Conservation (phyloP, 2,113 vertebrate genomes). For the Phoenicopterus ruber region DNA sequence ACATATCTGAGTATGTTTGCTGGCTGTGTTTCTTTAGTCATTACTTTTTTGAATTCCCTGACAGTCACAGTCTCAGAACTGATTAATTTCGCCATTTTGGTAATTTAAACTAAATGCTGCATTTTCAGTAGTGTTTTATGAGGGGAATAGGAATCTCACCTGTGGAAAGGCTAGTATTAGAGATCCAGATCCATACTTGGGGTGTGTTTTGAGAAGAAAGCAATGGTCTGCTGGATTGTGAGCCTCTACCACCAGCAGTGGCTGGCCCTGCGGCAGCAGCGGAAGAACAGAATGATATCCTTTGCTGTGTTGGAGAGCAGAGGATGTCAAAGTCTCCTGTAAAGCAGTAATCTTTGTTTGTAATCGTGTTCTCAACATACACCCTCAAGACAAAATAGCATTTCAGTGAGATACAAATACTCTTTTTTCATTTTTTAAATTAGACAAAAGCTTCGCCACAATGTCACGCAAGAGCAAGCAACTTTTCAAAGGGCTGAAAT, state of each 20-base stretch:
- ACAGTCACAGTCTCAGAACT: not conserved
- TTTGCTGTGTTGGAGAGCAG: accelerated
- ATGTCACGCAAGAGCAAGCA: not conserved
- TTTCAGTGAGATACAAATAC: not conserved
- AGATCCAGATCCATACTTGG: not conserved
- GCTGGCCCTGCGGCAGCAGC: not conserved
- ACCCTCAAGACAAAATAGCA: not conserved
- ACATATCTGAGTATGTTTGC: not conserved
- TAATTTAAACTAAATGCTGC: not conserved
- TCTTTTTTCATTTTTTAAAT: not conserved
- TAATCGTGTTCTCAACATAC: not conserved
- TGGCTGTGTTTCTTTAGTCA: not conserved
- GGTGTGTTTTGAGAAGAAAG: not conserved
- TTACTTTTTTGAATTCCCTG: not conserved
- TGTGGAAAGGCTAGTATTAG: not conserved
- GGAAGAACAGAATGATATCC: not conserved
- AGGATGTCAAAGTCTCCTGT: not conserved
- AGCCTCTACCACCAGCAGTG: not conserved
- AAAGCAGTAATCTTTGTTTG: not conserved
- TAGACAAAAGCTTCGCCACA: not conserved
- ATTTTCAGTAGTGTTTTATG: not conserved
- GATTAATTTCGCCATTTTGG: not conserved
- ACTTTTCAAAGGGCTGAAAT: not conserved
- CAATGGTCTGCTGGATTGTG: not conserved
- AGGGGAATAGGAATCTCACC: not conserved